Conservation (phyloP, 1,140 invertebrate species). For the Lasioglossum albipes region DNA sequence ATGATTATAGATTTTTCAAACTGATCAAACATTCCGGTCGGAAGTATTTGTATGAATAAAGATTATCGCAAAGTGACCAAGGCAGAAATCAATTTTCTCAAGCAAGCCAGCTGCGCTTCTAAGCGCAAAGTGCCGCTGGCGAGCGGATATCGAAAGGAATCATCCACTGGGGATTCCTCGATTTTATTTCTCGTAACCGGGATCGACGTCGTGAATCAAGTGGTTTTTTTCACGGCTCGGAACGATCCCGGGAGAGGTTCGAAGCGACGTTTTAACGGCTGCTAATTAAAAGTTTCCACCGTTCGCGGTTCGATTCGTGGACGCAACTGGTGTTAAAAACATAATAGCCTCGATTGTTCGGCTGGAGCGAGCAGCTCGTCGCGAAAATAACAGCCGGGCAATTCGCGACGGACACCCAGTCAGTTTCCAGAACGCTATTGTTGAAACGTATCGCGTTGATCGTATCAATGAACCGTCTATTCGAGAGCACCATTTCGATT, state of each 20-base stretch:
- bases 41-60: too few species aligned
- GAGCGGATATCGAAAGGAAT: neutral
- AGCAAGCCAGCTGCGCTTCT: too few species aligned
- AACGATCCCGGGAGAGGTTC: neutral
- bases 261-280: neutral
- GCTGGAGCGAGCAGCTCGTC: too few species aligned
- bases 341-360: slow-evolving; percentile 24
- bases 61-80: too few species aligned
- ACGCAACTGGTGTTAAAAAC: slow-evolving; percentile 53
- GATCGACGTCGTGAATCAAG: neutral
- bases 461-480: neutral
- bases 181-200: neutral
- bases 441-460: neutral
- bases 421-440: neutral
- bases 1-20: too few species aligned
- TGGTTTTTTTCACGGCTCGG: neutral
- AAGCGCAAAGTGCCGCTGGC: neutral
- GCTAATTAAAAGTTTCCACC: slow-evolving; percentile 26
- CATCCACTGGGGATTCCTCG: neutral
- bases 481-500: neutral
- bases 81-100: too few species aligned
- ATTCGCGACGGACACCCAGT: slow-evolving; percentile 19
- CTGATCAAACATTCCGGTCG: too few species aligned
- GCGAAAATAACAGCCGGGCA: neutral
- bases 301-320: neutral